Percentiles rank a stretch among this genome's conserved stretches.
These are phyloP conservation scores for Platorchestia sp. DNA, from an alignment of 1,140 invertebrate genomes.

Conservation along the genomic window DNA sequence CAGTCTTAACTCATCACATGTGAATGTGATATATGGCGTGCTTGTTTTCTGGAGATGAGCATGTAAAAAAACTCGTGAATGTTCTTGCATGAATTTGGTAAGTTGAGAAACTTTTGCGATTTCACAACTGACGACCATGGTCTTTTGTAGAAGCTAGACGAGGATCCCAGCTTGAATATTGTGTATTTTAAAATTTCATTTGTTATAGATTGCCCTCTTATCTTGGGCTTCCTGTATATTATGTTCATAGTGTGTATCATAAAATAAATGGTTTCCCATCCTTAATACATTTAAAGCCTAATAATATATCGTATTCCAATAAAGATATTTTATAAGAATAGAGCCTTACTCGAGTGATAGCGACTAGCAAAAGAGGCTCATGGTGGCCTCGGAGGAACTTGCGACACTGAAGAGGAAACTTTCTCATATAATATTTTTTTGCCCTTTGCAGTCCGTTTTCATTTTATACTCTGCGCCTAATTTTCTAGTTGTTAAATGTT, in stretches of 20 bases:
- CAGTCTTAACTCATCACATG: neutral
- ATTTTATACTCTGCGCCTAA: neutral
- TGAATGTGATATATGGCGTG: neutral
- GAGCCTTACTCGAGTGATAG: neutral
- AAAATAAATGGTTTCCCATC: constrained; percentile 1
- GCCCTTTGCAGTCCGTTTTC: neutral
- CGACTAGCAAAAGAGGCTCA: neutral
- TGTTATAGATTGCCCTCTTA: neutral
- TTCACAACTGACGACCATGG: neutral
- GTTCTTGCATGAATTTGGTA: neutral
- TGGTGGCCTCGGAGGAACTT: no score
- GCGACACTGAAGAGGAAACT: neutral
- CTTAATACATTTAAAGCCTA: neutral
- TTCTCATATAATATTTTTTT: neutral
- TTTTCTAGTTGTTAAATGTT: neutral
- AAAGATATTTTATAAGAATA: neutral
- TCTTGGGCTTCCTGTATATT: neutral
- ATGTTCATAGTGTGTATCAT: neutral
- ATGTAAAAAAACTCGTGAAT: neutral
- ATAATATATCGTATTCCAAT: neutral
- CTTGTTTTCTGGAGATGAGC: neutral
- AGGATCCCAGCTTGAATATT: neutral
- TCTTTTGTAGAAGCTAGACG: neutral
- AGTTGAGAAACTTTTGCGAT: neutral
- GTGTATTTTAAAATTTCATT: neutral